A percentile compares a stretch with the other conserved stretches of the same genome.
Evolutionary conservation across 2,113 vertebrate genomes (phyloP).

Genomic region (Gobio gobio): DNA sequence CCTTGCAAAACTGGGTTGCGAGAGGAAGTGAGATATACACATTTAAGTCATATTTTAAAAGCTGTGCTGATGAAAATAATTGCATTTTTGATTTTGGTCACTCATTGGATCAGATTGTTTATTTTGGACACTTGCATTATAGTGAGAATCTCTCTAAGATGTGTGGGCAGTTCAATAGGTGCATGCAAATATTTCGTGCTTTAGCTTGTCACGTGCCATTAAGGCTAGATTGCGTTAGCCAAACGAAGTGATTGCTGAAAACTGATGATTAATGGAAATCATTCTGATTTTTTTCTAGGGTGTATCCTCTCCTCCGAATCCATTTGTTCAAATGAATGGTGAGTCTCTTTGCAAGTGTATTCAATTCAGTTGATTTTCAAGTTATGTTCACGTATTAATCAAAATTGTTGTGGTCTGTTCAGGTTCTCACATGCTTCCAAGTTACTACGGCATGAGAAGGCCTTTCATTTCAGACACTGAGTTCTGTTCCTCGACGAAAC

Average conservation of each 20-base stretch:
- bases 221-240: background rate
- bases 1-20: background rate
- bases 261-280: background rate
- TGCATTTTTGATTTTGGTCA: background rate
- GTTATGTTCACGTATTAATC: conserved; percentile 5
- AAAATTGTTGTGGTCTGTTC: background rate
- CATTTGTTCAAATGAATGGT: conserved; percentile 86
- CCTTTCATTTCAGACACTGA: conserved; percentile 85
- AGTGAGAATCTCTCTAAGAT: background rate
- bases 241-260: conserved; percentile 7
- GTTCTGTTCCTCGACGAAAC: conserved; percentile 80
- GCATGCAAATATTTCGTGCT: conserved; percentile 17
- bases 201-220: conserved; percentile 3
- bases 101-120: background rate
- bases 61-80: background rate
- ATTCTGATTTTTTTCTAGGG: conserved; percentile 70
- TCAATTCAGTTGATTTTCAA: background rate
- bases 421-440: conserved; percentile 82
- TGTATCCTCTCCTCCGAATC: conserved; percentile 67
- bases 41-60: background rate
- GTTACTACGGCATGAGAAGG: conserved; percentile 84
- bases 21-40: background rate
- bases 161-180: background rate
- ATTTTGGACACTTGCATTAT: background rate
- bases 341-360: conserved; percentile 59